phyloP scores from a whole-genome alignment of 2,888 invertebrate genomes.

The Meiosimyza decipiens region DNA sequence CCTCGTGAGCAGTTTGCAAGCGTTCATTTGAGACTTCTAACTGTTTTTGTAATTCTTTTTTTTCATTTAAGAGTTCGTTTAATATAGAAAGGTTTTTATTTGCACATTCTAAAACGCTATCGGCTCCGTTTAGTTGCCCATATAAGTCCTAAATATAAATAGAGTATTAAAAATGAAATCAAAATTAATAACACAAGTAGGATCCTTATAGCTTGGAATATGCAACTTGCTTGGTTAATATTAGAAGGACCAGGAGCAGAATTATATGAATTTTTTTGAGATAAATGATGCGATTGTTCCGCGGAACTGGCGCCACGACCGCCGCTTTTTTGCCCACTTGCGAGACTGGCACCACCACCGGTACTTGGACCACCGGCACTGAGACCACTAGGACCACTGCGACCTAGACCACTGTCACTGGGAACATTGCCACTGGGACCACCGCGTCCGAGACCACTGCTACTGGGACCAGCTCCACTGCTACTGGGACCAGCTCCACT shows the following conservation, averaged over 20 bases:
- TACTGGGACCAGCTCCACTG: slow-evolving; percentile 1
- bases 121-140: slow-evolving; percentile 43
- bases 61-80: slow-evolving; percentile 52
- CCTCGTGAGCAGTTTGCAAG: slow-evolving; percentile 45
- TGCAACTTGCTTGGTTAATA: background rate
- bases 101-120: slow-evolving; percentile 55
- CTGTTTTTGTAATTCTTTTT: slow-evolving; percentile 49
- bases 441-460: background rate
- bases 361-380: background rate
- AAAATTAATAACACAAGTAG: slow-evolving; percentile 14
- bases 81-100: slow-evolving; percentile 50
- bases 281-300: no score
- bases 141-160: background rate
- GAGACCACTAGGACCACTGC: background rate
- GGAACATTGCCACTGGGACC: background rate
- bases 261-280: background rate
- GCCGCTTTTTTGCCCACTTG: background rate
- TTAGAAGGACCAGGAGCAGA: background rate
- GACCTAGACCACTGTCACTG: background rate
- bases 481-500: background rate
- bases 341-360: background rate
- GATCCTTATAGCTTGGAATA: background rate
- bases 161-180: slow-evolving; percentile 15
- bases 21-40: slow-evolving; percentile 49
- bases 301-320: background rate